Evolutionary conservation across 1,140 invertebrate species (phyloP).

Genomic region (Saxidomus purpurata): DNA sequence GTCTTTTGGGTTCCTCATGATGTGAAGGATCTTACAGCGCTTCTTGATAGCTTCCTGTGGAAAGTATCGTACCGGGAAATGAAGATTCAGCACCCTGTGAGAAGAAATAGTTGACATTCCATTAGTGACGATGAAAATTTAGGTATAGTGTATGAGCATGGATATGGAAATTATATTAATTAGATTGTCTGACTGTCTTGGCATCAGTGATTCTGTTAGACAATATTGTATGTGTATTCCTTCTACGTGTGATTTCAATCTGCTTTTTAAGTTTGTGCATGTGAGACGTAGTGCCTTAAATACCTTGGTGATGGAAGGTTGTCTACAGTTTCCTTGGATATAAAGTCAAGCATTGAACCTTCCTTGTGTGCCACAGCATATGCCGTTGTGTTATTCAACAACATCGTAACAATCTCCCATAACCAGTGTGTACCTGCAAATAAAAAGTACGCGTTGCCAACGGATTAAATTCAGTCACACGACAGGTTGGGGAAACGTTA

Average conservation of each 20-base stretch:
- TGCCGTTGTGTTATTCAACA: neutral
- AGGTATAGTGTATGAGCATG: too few species aligned
- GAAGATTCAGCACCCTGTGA: slow-evolving; percentile 21
- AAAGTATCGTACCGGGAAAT: slow-evolving; percentile 31
- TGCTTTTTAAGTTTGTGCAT: too few species aligned
- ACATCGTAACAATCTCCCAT: slow-evolving; percentile 33
- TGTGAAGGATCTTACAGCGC: slow-evolving; percentile 29
- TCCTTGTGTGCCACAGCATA: neutral
- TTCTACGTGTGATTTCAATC: too few species aligned
- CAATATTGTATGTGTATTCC: too few species aligned
- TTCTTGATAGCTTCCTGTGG: slow-evolving; percentile 14
- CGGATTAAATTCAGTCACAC: neutral
- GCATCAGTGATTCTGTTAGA: neutral
- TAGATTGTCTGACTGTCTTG: neutral
- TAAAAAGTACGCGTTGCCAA: neutral
- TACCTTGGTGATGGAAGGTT: neutral
- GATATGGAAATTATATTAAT: neutral
- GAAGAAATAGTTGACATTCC: neutral
- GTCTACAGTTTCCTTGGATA: neutral
- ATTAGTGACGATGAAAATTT: too few species aligned
- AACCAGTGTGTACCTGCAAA: slow-evolving; percentile 25
- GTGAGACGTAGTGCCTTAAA: too few species aligned
- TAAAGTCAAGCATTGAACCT: neutral
- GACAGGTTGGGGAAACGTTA: neutral
- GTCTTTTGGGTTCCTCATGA: slow-evolving; percentile 47